Base-by-base conservation (phyloP, 1,140 invertebrate genomes). In the Macrosteles quadrilineatus region DNA sequence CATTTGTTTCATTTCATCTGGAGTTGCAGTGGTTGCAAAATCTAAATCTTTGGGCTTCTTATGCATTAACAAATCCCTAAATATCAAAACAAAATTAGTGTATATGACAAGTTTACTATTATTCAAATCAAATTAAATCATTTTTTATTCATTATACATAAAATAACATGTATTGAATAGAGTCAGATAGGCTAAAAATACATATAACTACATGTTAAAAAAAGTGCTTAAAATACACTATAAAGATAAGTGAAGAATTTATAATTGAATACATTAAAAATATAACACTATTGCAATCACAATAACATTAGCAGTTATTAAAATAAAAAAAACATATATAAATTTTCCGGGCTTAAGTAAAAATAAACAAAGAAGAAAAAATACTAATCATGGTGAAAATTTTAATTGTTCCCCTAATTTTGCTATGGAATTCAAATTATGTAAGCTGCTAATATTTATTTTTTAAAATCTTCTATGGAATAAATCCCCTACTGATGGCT, bases 1-100 rank as follows among this genome's bases (percentile, higher is more conserved):
- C 88, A 99, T 95, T 65, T 90, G 84, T 81, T 97, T 98, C 96
- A 99, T 99, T 84, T 99, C 83, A 21, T 90, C 84, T 0, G 98
- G 98, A 1, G 97, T 99, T 3, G 98, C 98, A 40, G 91, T 93
- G 9, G 97, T 98, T 1, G 98, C 98, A 85, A 99, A 98, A 81
- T 99, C 98, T 32, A 99, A 81, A 83, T 99, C 98, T 77, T 90
- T 89, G 1, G 98, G 97, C 47, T 82, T 80, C 63, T 87, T 88
- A 2, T 88, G 88, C 86, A 93, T 89, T n/a, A 99, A 77, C n/a
- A 99, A 83, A 84, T 99, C 98, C 68, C 98, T 87, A 2, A 19
- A 70, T 6, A 45, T 69, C 62, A 25, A 64, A 27, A 63, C 3
- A 55, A 31, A 78, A 77, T 27, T 40, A 40, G 36, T 9, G 6